Evolutionary conservation across 2,888 invertebrate species (phyloP).

Genomic region (Cheilosia vernalis): DNA sequence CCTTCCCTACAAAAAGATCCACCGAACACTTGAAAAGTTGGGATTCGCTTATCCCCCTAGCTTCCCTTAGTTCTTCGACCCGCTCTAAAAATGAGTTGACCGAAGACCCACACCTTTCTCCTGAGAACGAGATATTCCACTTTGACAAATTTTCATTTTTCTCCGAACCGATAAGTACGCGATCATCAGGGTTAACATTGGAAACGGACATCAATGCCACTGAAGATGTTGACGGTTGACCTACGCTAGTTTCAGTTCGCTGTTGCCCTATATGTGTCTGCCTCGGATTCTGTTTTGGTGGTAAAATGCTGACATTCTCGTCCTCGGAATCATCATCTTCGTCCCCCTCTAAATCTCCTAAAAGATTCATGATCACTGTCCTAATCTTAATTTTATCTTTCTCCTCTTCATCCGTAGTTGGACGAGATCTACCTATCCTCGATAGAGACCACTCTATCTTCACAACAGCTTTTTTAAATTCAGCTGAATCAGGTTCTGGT

Average conservation of each 20-base stretch:
- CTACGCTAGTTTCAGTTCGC: not conserved
- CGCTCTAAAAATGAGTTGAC: too few species aligned
- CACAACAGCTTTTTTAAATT: not conserved
- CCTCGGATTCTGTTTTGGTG: not conserved
- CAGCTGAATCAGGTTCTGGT: not conserved
- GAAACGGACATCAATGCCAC: not conserved
- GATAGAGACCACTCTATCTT: not conserved
- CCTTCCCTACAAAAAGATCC: conserved; percentile 4
- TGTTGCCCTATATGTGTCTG: not conserved
- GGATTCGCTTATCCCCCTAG: not conserved
- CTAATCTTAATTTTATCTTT: not conserved
- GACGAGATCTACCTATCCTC: not conserved
- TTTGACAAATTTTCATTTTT: not conserved
- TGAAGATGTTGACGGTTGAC: not conserved
- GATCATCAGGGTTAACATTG: not conserved
- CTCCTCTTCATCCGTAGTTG: not conserved
- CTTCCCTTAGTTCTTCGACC: too few species aligned
- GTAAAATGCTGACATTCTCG: too few species aligned
- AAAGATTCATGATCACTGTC: not conserved
- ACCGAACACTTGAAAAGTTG: not conserved
- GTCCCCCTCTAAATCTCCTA: not conserved
- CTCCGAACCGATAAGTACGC: not conserved
- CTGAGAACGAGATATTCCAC: not conserved
- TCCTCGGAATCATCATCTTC: too few species aligned
- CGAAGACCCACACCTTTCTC: too few species aligned